Percentiles rank a stretch among this genome's conserved stretches.
Conservation (phyloP, 2,113 vertebrate genomes). For the Oophaga pumilio region DNA sequence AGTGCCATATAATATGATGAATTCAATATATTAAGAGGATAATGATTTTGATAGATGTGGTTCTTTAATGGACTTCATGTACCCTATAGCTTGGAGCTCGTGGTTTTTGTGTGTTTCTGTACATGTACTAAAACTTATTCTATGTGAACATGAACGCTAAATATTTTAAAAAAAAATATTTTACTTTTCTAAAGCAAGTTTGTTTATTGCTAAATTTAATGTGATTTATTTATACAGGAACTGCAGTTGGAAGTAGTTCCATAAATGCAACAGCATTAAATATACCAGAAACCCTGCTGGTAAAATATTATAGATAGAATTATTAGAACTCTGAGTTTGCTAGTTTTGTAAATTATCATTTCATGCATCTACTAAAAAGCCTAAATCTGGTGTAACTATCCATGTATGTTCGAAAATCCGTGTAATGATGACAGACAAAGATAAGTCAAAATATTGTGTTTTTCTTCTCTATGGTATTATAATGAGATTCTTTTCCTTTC, state of each 20-base stretch:
- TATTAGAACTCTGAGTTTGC: slow-evolving; percentile 23
- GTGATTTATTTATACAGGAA: background rate
- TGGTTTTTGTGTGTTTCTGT: background rate
- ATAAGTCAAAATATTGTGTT: slow-evolving; percentile 38
- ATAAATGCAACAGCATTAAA: background rate
- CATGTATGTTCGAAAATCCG: background rate
- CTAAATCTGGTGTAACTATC: slow-evolving; percentile 23
- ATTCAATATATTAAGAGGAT: too few relatives aligned
- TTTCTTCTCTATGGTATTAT: slow-evolving; percentile 22
- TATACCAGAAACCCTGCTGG: background rate
- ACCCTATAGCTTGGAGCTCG: too few relatives aligned
- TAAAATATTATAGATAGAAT: background rate
- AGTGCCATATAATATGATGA: too few relatives aligned
- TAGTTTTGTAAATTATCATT: slow-evolving; percentile 19
- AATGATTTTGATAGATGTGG: too few relatives aligned
- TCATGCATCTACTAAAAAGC: slow-evolving; percentile 28
- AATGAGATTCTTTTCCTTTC: slow-evolving; percentile 42
- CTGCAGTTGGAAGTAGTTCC: background rate
- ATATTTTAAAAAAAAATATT: background rate
- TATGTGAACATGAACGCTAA: background rate
- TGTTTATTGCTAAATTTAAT: background rate
- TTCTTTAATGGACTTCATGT: too few relatives aligned
- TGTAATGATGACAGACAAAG: slow-evolving; percentile 44
- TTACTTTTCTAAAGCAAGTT: background rate
- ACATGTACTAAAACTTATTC: background rate